Base-by-base conservation (phyloP, 2,888 invertebrate genomes). In the Pachycephus smyrnensis region DNA sequence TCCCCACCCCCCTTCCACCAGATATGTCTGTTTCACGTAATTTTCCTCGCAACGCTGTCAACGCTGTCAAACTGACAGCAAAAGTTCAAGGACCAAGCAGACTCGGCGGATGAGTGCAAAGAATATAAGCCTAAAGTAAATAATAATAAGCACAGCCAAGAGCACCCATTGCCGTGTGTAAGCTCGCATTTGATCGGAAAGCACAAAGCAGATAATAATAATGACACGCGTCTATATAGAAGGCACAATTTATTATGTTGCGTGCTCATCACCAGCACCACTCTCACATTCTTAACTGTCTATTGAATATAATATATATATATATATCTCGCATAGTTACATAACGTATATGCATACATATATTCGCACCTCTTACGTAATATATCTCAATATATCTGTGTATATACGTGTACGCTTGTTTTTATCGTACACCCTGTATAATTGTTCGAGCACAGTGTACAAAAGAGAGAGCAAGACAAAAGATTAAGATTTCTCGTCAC, bases 131-230 rank as follows among this genome's bases (percentile, higher is more conserved):
- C 4, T 55, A 9, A 55, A 55, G 23, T 55, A 55, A 55, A 75
- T 76, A 79, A 75, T 76, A 79, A 77, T 76, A 83, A 85, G 86
- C 86, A 87, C 86, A 82, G 85, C 87, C 88, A 86, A 89, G 89
- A 90, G 90, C 90, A 90, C 90, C 85, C 87, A n/a, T 30, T 32
- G 23, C 55, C 55, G 55, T 23, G 9, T 55, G 55, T 55, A 55
- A 55, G 55, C 55, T 55, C 55, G 55, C 55, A 55, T 23, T 23
- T 55, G 23, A 55, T 55, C 55, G 55, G 55, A 55, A 55, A 55
- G 55, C 55, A 55, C 55, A 23, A 55, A 55, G 40, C 40, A 55
- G 2, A 55, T 55, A 23, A 55, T 23, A 23, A 55, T 23, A 23
- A 40, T 55, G 11, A 37, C 68, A 71, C 73, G 40, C 30, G 35